phyloP scores from a whole-genome alignment of 1,140 invertebrate genomes.

The Lucilia sericata region DNA sequence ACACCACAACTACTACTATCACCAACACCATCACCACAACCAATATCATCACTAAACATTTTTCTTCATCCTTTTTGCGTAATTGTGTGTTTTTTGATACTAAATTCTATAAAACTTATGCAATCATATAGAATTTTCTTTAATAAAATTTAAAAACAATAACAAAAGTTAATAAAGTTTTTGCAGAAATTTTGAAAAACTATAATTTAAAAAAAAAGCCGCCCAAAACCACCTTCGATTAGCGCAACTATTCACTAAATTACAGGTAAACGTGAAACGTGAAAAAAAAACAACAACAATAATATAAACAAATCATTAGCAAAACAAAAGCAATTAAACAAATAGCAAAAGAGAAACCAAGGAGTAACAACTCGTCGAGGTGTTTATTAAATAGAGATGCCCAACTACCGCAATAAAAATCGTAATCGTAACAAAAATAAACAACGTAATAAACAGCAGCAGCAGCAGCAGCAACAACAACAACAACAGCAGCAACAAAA shows the following conservation, averaged over 20 bases:
- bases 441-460: constrained; percentile 48
- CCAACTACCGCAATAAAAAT: constrained; percentile 66
- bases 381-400: constrained; percentile 51
- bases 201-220: neutral
- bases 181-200: neutral
- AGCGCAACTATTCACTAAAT: neutral
- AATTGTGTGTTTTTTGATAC: constrained; percentile 1
- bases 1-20: neutral
- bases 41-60: neutral
- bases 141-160: neutral
- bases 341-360: neutral
- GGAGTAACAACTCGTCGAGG: neutral
- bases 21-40: neutral
- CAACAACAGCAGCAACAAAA: constrained; percentile 46
- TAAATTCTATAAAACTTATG: constrained; percentile 18
- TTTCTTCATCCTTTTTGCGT: constrained; percentile 26
- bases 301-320: neutral
- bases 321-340: constrained; percentile 7
- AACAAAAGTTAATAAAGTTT: neutral
- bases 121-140: neutral
- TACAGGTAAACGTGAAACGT: neutral
- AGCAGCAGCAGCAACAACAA: constrained; percentile 44
- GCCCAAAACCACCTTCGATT: neutral
- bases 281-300: neutral
- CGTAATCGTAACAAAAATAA: constrained; percentile 62